These are phyloP conservation scores for Glaucidium brasilianum DNA, from an alignment of 2,113 vertebrate genomes.

Conservation along the genomic window DNA sequence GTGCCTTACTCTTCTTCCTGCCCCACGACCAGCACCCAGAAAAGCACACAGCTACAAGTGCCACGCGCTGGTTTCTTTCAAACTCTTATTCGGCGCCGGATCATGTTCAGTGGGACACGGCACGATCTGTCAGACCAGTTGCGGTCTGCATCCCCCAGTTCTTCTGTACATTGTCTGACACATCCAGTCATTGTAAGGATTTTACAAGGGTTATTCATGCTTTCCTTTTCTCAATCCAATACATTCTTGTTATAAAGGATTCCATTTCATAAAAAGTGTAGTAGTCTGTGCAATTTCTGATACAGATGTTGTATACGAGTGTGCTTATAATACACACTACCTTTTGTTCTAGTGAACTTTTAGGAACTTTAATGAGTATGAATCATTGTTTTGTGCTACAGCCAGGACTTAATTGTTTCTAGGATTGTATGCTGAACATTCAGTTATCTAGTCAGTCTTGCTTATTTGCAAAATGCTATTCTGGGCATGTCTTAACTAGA, in stretches of 20 bases:
- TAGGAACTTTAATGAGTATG: background rate
- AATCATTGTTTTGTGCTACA: background rate
- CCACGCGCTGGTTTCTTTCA: accelerated
- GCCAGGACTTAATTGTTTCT: background rate
- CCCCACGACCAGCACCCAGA: accelerated
- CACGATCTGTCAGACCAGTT: accelerated
- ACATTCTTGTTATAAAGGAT: accelerated
- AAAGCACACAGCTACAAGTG: background rate
- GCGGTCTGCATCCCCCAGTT: background rate
- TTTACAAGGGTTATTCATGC: background rate
- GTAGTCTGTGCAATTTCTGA: background rate
- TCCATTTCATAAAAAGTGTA: background rate
- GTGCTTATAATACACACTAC: background rate
- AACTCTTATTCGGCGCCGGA: accelerated
- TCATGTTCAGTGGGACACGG: accelerated
- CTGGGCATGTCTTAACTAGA: constrained; percentile 27
- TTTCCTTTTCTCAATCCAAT: background rate
- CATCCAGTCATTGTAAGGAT: background rate
- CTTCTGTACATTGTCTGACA: background rate
- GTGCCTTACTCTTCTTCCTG: background rate
- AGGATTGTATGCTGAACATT: background rate
- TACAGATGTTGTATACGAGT: background rate
- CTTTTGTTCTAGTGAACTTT: background rate
- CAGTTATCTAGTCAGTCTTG: background rate
- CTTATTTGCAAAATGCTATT: constrained; percentile 40